These are phyloP conservation scores for Psix sp. DNA, from an alignment of 1,140 invertebrate species.

Conservation along the genomic window DNA sequence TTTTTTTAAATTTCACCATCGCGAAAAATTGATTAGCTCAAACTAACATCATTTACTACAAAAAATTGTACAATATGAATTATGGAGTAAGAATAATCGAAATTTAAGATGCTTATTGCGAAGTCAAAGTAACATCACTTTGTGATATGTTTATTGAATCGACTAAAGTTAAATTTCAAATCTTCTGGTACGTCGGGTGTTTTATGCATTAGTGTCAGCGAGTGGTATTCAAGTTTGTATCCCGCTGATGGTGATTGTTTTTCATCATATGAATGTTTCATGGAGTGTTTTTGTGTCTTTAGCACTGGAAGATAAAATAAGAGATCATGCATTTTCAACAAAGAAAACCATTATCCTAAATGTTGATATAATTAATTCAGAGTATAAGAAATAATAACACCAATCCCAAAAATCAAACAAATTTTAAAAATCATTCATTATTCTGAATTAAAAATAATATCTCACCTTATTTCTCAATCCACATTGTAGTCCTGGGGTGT, in stretches of 20 bases:
- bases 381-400: background rate
- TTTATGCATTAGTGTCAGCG: slow-evolving; percentile 32
- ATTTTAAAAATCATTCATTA: background rate
- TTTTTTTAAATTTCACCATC: slow-evolving; percentile 3
- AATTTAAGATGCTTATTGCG: too few species aligned
- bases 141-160: slow-evolving; percentile 11
- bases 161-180: slow-evolving; percentile 15
- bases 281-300: slow-evolving; percentile 21
- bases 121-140: slow-evolving; percentile 40
- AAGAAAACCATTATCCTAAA: too few species aligned
- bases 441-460: slow-evolving; percentile 14
- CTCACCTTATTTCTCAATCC: slow-evolving; percentile 73
- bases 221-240: too few species aligned
- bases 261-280: slow-evolving; percentile 35
- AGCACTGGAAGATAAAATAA: slow-evolving; percentile 49
- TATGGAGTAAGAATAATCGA: background rate
- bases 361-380: slow-evolving; percentile 1
- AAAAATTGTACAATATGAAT: background rate
- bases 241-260: slow-evolving; percentile 30
- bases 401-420: background rate
- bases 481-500: slow-evolving; percentile 65
- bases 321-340: too few species aligned
- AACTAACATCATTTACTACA: background rate
- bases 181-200: slow-evolving; percentile 29
- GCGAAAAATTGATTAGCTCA: background rate